Conservation (phyloP, 64 coral and sea anemone species). For the Actinia tenebrosa region DNA sequence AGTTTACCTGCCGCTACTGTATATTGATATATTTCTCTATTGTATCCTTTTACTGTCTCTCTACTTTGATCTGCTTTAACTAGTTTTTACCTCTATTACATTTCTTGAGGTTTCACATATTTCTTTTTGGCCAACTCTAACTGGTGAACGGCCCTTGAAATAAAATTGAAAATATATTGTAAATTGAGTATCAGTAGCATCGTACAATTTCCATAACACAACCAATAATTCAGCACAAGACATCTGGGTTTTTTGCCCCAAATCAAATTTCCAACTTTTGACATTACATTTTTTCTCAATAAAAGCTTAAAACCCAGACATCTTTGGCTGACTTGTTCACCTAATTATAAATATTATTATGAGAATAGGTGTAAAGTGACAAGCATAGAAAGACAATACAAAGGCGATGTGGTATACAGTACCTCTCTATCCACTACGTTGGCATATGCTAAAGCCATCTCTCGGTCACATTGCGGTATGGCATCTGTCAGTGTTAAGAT, state of each 20-base stretch:
- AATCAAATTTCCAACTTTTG: too few species aligned
- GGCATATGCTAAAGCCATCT: slow-evolving; percentile 75
- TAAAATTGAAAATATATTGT: not conserved
- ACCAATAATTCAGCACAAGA: too few species aligned
- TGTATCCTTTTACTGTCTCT: too few species aligned
- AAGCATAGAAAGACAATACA: not conserved
- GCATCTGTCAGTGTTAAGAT: slow-evolving; percentile 66
- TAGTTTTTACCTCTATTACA: slow-evolving; percentile 61
- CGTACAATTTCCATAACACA: not conserved
- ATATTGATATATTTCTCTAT: not conserved
- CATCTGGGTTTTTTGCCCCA: too few species aligned
- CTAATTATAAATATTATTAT: too few species aligned
- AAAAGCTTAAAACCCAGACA: not conserved
- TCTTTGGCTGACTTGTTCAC: too few species aligned
- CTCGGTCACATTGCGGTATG: slow-evolving; percentile 50
- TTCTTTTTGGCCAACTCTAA: slow-evolving; percentile 64
- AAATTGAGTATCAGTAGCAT: too few species aligned
- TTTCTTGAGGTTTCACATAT: slow-evolving; percentile 65
- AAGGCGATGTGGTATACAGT: not conserved
- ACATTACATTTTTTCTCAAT: too few species aligned
- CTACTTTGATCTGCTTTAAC: too few species aligned
- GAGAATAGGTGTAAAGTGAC: not conserved
- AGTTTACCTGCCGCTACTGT: not conserved
- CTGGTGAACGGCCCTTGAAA: slow-evolving; percentile 69
- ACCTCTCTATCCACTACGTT: slow-evolving; percentile 93